Evolutionary conservation across 2,888 invertebrate species (phyloP).

Genomic region (Apamea sordens): DNA sequence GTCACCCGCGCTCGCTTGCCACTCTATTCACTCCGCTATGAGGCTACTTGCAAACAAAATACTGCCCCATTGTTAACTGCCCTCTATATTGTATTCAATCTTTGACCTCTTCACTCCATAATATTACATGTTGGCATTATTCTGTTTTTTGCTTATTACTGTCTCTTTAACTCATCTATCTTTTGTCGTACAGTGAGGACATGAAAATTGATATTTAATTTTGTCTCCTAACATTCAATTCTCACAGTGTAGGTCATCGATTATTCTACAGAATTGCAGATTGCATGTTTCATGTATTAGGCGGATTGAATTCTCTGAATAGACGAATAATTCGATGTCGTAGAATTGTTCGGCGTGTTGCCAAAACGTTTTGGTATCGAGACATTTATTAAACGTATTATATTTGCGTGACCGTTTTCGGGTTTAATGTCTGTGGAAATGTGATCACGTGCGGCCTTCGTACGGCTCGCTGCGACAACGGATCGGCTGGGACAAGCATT

Average conservation of each 20-base stretch:
- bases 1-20: slow-evolving; percentile 57
- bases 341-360: slow-evolving; percentile 71
- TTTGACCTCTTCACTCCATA: slow-evolving; percentile 62
- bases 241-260: slow-evolving; percentile 50
- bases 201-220: slow-evolving; percentile 31
- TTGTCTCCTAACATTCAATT: slow-evolving; percentile 31
- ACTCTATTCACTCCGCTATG: slow-evolving; percentile 56
- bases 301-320: slow-evolving; percentile 58
- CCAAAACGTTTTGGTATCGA: slow-evolving; percentile 79
- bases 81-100: slow-evolving; percentile 55
- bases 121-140: slow-evolving; percentile 47
- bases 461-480: slow-evolving; percentile 79
- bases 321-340: slow-evolving; percentile 60
- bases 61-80: slow-evolving; percentile 64
- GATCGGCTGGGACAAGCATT: slow-evolving; percentile 81
- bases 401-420: slow-evolving; percentile 84
- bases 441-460: slow-evolving; percentile 88
- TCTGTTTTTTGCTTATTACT: slow-evolving; percentile 47
- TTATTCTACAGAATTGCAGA: slow-evolving; percentile 51
- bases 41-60: slow-evolving; percentile 63
- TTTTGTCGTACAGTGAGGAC: slow-evolving; percentile 14
- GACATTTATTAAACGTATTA: slow-evolving; percentile 80
- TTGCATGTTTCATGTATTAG: slow-evolving; percentile 55
- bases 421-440: slow-evolving; percentile 84
- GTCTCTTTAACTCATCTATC: slow-evolving; percentile 32